Evolutionary conservation across 2,888 invertebrate genomes (phyloP), one percentile per base, ranked within the genome.

Genomic region (Tenthredo mesomela): DNA sequence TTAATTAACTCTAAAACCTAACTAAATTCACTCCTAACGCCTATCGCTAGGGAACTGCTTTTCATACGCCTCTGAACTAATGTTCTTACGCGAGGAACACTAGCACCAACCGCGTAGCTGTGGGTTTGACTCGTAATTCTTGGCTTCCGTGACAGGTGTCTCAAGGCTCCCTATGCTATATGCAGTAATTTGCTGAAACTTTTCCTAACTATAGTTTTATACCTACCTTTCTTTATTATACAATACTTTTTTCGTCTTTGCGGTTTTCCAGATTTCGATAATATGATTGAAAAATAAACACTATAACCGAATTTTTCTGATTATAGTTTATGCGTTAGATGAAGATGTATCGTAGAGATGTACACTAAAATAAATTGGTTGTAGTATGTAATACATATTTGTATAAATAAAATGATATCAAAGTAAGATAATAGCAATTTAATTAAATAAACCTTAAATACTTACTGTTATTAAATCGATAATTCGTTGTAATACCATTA

Each of bases 1-100:
- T 50, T 2, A 29, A 29, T 18, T 15, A 70, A 21, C 65, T 67
- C 21, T 33, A 40, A 80, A 70, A 43, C n/a, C 6, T 3, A 0
- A n/a, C 47, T 21, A 47, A 82, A 67, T 82, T 50, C 12, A 4
- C 9, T 18, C n/a, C 29, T 33, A 67, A 67, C 21, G 18, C 61
- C 61, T 61, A 71, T 87, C 71, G 85, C 85, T 82, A 86, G 78
- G 86, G 88, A 87, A 87, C 88, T 88, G 87, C 84, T 88, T 88
- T 73, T 82, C 71, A 82, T 47, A 75, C 85, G 75, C 84, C 43
- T 29, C 43, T n/a, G 21, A 83, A 70, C 67, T 54, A 84, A 84
- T 85, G 84, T 84, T 75, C 33, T 29, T 85, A 73, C 88, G 88
- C 88, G 75, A 67, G 84, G 61, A 15, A n/a, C 12, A 83, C 77